Percentiles rank a stretch among this genome's conserved stretches.
Conservation (phyloP, 2,888 invertebrate genomes). For the Chrysolina americana region DNA sequence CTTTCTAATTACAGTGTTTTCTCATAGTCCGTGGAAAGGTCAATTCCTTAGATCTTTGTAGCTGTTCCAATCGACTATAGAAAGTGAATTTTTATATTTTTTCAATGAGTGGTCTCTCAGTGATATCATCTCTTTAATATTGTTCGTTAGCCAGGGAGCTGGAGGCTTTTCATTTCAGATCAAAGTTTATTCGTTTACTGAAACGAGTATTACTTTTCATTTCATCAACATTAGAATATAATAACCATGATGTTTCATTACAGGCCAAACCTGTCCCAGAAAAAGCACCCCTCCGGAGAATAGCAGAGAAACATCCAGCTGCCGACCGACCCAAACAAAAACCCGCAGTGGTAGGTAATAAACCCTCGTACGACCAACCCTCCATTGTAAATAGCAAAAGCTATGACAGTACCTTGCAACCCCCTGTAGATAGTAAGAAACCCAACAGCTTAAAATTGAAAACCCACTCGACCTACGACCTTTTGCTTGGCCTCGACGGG, state of each 20-base stretch:
- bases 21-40: no score
- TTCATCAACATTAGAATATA: no score
- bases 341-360: constrained; percentile 61
- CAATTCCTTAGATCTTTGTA: no score
- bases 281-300: constrained; percentile 74
- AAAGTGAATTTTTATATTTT: no score
- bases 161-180: no score
- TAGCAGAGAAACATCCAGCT: constrained; percentile 77
- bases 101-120: no score
- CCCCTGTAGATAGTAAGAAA: constrained; percentile 70
- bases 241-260: neutral
- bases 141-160: no score
- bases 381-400: constrained; percentile 69
- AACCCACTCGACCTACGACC: constrained; percentile 76
- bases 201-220: no score
- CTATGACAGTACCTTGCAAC: constrained; percentile 70
- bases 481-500: constrained; percentile 84
- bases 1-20: no score
- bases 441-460: constrained; percentile 73
- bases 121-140: no score
- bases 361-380: constrained; percentile 59
- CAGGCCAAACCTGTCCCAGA: constrained; percentile 39
- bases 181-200: no score
- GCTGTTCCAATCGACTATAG: no score
- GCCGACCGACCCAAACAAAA: constrained; percentile 70